Evolutionary conservation across 2,888 invertebrate genomes (phyloP).

Genomic region (Tiliacea citrago): DNA sequence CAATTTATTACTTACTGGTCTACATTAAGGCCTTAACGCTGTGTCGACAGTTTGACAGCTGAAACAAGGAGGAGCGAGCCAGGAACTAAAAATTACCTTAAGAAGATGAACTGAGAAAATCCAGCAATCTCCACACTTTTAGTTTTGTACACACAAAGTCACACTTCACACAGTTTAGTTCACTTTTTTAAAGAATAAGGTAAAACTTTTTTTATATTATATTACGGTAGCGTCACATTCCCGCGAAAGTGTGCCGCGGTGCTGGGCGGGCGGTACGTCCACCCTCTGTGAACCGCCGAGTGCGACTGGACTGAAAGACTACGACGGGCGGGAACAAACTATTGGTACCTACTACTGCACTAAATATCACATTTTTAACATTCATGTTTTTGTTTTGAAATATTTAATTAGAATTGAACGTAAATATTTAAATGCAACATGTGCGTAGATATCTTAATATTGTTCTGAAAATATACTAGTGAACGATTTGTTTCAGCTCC

Average conservation of each 20-base stretch:
- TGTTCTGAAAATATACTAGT: background rate
- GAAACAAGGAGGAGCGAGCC: constrained; percentile 33
- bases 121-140: constrained; percentile 48
- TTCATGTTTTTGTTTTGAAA: background rate
- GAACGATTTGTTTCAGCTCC: background rate
- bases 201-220: constrained; percentile 53
- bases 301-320: constrained; percentile 71
- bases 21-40: constrained; percentile 54
- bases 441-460: background rate
- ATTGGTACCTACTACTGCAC: background rate
- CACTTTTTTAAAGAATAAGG: constrained; percentile 14
- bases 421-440: background rate
- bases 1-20: constrained; percentile 50
- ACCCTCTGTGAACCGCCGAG: constrained; percentile 68
- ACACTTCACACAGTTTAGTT: constrained; percentile 59
- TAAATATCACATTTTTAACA: background rate
- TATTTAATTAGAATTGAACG: background rate
- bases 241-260: constrained; percentile 61
- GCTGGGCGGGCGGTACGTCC: constrained; percentile 81
- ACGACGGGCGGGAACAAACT: constrained; percentile 17
- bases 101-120: constrained; percentile 65
- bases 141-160: constrained; percentile 51
- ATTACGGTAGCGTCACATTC: constrained; percentile 46
- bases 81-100: constrained; percentile 64
- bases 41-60: constrained; percentile 48